Conservation (phyloP, 2,888 invertebrate species). For the Ceriagrion tenellum region DNA sequence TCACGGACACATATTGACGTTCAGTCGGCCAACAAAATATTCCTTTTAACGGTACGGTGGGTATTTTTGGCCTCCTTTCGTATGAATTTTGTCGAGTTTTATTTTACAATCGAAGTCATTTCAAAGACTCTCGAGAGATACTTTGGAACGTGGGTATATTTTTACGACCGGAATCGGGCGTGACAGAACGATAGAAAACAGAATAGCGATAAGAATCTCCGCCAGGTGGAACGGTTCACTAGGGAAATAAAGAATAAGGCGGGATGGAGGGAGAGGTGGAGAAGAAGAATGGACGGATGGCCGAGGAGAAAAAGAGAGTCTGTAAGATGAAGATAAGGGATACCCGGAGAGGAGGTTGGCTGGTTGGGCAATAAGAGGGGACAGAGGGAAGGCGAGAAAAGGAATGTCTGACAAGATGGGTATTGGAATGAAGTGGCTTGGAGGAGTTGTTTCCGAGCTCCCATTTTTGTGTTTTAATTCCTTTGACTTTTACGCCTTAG, state of each 20-base stretch:
- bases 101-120: background rate
- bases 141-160: background rate
- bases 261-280: background rate
- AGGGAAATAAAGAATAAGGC: background rate
- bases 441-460: background rate
- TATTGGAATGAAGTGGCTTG: background rate
- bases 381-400: slow-evolving; percentile 24
- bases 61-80: background rate
- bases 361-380: background rate
- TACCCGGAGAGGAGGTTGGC: background rate
- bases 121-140: background rate
- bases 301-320: background rate
- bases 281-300: background rate
- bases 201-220: slow-evolving; percentile 33
- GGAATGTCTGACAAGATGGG: background rate
- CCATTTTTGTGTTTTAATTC: slow-evolving; percentile 29
- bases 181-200: slow-evolving; percentile 28
- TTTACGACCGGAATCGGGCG: slow-evolving; percentile 21
- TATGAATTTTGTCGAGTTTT: background rate
- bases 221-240: background rate
- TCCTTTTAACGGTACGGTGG: background rate
- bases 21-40: background rate
- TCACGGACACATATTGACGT: too few relatives aligned
- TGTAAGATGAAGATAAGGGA: slow-evolving; percentile 19
- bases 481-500: background rate